These are phyloP conservation scores for Hirudinaria manillensis DNA, from an alignment of 2,888 invertebrate species.

Conservation along the genomic window DNA sequence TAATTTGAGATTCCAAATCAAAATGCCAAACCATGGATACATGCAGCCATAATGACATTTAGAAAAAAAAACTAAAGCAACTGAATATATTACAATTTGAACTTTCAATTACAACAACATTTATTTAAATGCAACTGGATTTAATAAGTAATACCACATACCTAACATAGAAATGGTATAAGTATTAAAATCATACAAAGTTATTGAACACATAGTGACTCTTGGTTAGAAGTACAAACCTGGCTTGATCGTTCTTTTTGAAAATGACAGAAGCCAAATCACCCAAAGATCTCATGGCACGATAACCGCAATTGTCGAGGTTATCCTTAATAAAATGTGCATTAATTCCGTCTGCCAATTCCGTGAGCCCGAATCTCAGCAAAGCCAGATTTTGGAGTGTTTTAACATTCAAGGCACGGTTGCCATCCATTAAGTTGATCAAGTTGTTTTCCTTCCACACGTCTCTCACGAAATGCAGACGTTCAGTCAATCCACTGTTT, in stretches of 20 bases:
- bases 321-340: constrained; percentile 35
- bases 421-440: not conserved
- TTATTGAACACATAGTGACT: not conserved
- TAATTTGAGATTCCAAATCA: too few species aligned
- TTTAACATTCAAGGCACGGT: constrained; percentile 31
- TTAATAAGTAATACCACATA: not conserved
- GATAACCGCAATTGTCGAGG: constrained; percentile 1
- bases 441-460: not conserved
- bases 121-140: not conserved
- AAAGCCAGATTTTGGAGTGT: constrained; percentile 40
- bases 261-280: constrained; percentile 40
- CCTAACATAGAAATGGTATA: not conserved
- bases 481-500: constrained; percentile 32
- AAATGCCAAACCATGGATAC: too few species aligned
- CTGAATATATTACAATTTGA: too few species aligned
- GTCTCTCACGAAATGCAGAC: not conserved
- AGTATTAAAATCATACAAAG: not conserved
- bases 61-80: too few species aligned
- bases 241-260: constrained; percentile 34
- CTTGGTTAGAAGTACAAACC: not conserved
- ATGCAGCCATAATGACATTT: too few species aligned
- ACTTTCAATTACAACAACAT: not conserved
- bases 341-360: constrained; percentile 40
- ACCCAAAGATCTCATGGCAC: constrained; percentile 35
- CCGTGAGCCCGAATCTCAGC: constrained; percentile 41